Evolutionary conservation across 2,113 vertebrate genomes (phyloP).

Genomic region (Passer montanus): DNA sequence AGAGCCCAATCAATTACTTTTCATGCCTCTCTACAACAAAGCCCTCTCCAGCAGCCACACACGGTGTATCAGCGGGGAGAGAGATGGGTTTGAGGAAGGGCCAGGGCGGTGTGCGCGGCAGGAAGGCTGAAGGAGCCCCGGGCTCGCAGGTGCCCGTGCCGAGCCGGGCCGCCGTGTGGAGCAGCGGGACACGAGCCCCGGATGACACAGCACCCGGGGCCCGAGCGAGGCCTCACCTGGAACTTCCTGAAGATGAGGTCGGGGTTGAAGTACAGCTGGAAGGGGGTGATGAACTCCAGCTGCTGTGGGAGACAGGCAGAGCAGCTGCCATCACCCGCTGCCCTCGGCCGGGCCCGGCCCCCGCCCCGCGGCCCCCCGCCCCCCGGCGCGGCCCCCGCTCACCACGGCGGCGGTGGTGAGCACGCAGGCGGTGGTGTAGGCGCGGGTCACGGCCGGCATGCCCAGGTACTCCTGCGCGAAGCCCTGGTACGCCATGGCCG

Average conservation of each 20-base stretch:
- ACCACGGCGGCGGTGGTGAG: constrained; percentile 73
- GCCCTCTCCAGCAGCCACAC: neutral
- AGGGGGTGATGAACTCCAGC: constrained; percentile 84
- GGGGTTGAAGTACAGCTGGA: constrained; percentile 89
- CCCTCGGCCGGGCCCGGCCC: neutral
- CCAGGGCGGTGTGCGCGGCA: neutral
- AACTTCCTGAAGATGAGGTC: constrained; percentile 84
- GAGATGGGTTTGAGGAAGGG: neutral
- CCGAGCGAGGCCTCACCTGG: constrained; percentile 73
- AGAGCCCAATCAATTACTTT: neutral
- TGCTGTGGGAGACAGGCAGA: constrained; percentile 73
- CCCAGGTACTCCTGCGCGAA: constrained; percentile 73
- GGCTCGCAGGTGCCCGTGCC: neutral
- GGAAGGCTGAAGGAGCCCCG: neutral
- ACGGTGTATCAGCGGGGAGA: no score
- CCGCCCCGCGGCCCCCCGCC: neutral
- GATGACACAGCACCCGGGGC: neutral
- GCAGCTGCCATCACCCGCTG: neutral
- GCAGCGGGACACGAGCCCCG: rapidly evolving
- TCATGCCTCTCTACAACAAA: neutral
- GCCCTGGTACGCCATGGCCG: constrained; percentile 77
- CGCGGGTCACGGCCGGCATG: constrained; percentile 78
- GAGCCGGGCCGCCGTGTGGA: no score
- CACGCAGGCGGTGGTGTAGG: constrained; percentile 79
- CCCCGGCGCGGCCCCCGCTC: neutral